Percentiles rank a stretch among this genome's conserved stretches.
These are phyloP conservation scores for Lottia gigantea DNA, from an alignment of 2,888 invertebrate species.

Conservation along the genomic window DNA sequence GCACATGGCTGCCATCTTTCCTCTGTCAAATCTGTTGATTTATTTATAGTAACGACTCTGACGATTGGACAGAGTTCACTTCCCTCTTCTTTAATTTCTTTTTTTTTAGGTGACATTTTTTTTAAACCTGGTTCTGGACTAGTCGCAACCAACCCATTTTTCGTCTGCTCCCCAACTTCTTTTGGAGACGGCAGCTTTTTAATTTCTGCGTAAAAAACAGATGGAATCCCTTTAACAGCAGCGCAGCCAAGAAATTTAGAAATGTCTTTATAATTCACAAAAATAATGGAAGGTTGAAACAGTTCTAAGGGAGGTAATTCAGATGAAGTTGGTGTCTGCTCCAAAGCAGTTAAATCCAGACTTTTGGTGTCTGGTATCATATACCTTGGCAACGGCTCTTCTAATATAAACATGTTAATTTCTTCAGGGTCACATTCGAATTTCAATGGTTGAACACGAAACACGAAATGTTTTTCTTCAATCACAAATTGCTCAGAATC, in stretches of 20 bases:
- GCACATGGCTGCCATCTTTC: constrained; percentile 36
- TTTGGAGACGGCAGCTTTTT: constrained; percentile 49
- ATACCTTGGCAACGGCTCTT: background rate
- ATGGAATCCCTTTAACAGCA: constrained; percentile 36
- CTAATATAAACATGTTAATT: background rate
- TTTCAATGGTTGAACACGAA: constrained; percentile 45
- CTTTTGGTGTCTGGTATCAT: background rate
- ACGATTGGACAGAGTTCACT: constrained; percentile 39
- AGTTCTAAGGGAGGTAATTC: constrained; percentile 17
- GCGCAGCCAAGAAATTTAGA: constrained; percentile 36
- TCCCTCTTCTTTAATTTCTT: constrained; percentile 14
- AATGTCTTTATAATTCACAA: constrained; percentile 46
- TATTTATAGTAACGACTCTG: constrained; percentile 51
- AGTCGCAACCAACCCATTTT: background rate
- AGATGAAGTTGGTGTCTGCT: too few species aligned
- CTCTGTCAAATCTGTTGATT: constrained; percentile 38
- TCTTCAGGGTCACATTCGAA: constrained; percentile 16
- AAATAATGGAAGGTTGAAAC: constrained; percentile 47
- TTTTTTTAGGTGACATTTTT: constrained; percentile 15
- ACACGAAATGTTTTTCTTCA: constrained; percentile 36
- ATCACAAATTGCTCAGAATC: constrained; percentile 12
- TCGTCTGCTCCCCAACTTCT: constrained; percentile 28
- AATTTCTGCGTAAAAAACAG: constrained; percentile 48
- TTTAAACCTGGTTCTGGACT: constrained; percentile 20
- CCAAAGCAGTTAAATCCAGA: background rate